These are phyloP conservation scores for Rostratula benghalensis DNA, from an alignment of 2,113 vertebrate genomes.

Conservation along the genomic window DNA sequence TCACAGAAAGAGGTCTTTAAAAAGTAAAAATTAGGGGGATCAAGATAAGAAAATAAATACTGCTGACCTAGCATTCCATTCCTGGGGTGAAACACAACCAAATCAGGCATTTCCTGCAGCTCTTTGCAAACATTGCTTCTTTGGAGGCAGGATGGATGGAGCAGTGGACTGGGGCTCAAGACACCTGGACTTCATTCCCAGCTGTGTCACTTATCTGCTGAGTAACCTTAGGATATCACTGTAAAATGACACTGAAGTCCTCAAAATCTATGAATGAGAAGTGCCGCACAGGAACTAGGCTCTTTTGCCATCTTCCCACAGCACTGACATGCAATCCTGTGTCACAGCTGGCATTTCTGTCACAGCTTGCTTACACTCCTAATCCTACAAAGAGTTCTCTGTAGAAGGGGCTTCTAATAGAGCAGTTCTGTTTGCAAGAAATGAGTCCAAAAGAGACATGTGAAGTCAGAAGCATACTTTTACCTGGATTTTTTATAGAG, in stretches of 20 bases:
- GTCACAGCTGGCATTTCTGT: conserved; percentile 52
- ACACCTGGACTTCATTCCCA: conserved; percentile 33
- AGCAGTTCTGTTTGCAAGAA: not conserved
- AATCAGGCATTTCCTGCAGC: not conserved
- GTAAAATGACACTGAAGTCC: not conserved
- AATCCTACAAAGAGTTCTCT: not conserved
- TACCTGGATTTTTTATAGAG: not conserved
- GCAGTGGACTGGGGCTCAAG: not conserved
- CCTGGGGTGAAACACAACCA: not conserved
- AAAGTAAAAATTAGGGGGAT: conserved; percentile 38
- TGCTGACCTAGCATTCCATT: conserved; percentile 37
- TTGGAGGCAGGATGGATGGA: not conserved
- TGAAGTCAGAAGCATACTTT: not conserved
- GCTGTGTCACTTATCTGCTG: not conserved
- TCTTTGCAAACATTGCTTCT: not conserved
- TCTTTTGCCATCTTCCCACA: not conserved
- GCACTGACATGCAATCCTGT: not conserved
- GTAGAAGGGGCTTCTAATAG: not conserved
- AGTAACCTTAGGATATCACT: not conserved
- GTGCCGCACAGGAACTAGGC: not conserved
- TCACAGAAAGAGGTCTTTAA: not conserved
- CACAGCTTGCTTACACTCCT: not conserved
- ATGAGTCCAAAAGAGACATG: not conserved
- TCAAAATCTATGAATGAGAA: not conserved
- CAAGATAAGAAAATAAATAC: conserved; percentile 46